Evolutionary conservation across 2,797 vertebrate species (phyloP).

Genomic region (Semaprochilodus insignis): DNA sequence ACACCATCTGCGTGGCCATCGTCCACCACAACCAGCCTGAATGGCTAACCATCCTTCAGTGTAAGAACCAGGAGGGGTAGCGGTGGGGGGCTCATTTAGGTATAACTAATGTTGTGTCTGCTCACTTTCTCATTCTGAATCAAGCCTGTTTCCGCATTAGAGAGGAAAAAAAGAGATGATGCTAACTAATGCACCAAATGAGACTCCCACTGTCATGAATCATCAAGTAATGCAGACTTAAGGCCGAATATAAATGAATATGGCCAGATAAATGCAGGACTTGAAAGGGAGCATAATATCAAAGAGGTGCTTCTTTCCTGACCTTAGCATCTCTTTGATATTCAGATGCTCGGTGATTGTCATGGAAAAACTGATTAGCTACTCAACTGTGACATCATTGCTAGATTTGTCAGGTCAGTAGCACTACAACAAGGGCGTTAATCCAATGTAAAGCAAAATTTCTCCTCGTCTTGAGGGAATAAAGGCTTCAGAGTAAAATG

Average conservation of each 20-base stretch:
- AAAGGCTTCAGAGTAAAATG: no score
- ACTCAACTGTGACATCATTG: slow-evolving; percentile 43
- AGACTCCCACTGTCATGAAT: slow-evolving; percentile 32
- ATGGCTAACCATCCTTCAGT: slow-evolving; percentile 96
- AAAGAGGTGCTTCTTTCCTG: slow-evolving; percentile 39
- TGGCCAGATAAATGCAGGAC: slow-evolving; percentile 34
- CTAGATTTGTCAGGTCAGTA: background rate
- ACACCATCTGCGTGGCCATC: slow-evolving; percentile 97
- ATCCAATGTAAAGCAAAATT: background rate
- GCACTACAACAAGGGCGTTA: background rate
- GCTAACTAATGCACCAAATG: slow-evolving; percentile 26
- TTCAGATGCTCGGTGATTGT: slow-evolving; percentile 46
- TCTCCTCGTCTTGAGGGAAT: no score
- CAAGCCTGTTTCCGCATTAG: slow-evolving; percentile 6
- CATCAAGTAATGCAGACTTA: slow-evolving; percentile 9
- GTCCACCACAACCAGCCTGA: slow-evolving; percentile 97
- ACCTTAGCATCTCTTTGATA: slow-evolving; percentile 44
- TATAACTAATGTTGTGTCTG: background rate
- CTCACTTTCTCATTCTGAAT: background rate
- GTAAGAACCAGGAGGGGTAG: slow-evolving; percentile 75
- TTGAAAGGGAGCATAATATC: slow-evolving; percentile 37
- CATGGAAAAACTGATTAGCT: slow-evolving; percentile 50
- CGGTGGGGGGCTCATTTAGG: background rate
- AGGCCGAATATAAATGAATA: slow-evolving; percentile 47
- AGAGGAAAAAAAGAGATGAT: background rate